These are phyloP conservation scores for Platycheirus rosarum DNA, from an alignment of 2,888 invertebrate genomes.

Conservation along the genomic window DNA sequence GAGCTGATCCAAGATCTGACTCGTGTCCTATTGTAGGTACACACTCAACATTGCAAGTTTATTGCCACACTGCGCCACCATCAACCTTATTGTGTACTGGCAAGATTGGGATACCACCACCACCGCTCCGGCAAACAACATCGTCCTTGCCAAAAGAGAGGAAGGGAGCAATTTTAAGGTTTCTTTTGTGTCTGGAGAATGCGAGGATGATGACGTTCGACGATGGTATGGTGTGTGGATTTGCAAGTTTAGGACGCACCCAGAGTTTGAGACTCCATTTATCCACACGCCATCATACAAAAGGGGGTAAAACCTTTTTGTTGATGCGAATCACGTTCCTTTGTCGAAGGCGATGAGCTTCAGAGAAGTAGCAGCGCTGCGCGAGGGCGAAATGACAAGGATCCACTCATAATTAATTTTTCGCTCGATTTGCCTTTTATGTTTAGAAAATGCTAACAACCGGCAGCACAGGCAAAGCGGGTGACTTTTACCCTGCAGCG, in stretches of 20 bases:
- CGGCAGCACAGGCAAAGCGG: slow-evolving; percentile 10
- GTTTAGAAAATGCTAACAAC: slow-evolving; percentile 42
- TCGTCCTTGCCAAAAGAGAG: slow-evolving; percentile 61
- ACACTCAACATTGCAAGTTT: slow-evolving; percentile 31
- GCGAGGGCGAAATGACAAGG: slow-evolving; percentile 52
- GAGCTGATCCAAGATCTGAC: not conserved
- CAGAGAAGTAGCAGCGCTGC: not conserved
- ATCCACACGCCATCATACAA: slow-evolving; percentile 27
- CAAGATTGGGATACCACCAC: no score
- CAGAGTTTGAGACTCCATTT: slow-evolving; percentile 38
- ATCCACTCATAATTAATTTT: slow-evolving; percentile 75
- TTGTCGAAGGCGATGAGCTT: slow-evolving; percentile 61
- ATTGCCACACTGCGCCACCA: slow-evolving; percentile 17
- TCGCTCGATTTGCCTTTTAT: slow-evolving; percentile 73
- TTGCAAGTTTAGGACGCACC: slow-evolving; percentile 5
- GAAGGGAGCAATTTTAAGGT: slow-evolving; percentile 67
- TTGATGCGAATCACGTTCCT: slow-evolving; percentile 67
- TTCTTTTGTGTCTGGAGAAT: slow-evolving; percentile 40
- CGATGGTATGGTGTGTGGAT: slow-evolving; percentile 9
- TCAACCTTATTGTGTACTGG: slow-evolving; percentile 12
- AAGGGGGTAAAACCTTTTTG: slow-evolving; percentile 43
- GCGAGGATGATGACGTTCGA: slow-evolving; percentile 20
- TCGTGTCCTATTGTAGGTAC: slow-evolving; percentile 12
- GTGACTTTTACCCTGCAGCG: slow-evolving; percentile 45
- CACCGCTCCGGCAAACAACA: slow-evolving; percentile 34